Evolutionary conservation across 2,888 invertebrate species (phyloP), one percentile per base, ranked within the genome.

Genomic region (Argyra leucocephala): DNA sequence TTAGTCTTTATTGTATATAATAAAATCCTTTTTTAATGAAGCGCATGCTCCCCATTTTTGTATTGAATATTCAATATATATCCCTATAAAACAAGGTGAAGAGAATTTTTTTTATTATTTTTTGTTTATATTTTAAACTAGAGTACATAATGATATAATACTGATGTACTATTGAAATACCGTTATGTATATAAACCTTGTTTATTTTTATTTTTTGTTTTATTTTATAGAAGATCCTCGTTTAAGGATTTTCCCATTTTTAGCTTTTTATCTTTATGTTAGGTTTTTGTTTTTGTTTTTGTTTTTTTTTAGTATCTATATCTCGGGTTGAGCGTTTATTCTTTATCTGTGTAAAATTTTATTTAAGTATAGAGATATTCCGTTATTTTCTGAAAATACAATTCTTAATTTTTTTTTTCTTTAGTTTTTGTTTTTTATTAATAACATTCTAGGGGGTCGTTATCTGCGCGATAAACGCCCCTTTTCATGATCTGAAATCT

Each of bases 381-480:
- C 63, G 65, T 66, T 65, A 65, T 64, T 64, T 64, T 61, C 26
- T 64, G 48, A 60, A 66, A 57, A 65, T 62, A 64, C n/a, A n/a
- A n/a, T n/a, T n/a, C n/a, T n/a, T n/a, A n/a, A n/a, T n/a, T 63
- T 68, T 64, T 62, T 64, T 57, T 24, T 62, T 57, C 36, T 31
- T n/a, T n/a, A n/a, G 18, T 62, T 58, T 65, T 62, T 66, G 63
- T 63, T 65, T 64, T 64, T 61, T 48, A 57, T 58, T n/a, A 59
- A 58, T 21, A 66, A 48, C 66, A 59, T 66, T 66, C 67, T 66
- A 68, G 70, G 69, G 71, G 71, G 72, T 71, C 69, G 70, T 71
- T 72, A 72, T 71, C 72, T 72, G 72, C 71, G 72, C 72, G 71
- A 72, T 72, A 72, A 72, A 69, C 72, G 72, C 72, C 72, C 71